Evolutionary conservation across 2,113 vertebrate genomes (phyloP).

Genomic region (Balaenoptera acutorostrata): DNA sequence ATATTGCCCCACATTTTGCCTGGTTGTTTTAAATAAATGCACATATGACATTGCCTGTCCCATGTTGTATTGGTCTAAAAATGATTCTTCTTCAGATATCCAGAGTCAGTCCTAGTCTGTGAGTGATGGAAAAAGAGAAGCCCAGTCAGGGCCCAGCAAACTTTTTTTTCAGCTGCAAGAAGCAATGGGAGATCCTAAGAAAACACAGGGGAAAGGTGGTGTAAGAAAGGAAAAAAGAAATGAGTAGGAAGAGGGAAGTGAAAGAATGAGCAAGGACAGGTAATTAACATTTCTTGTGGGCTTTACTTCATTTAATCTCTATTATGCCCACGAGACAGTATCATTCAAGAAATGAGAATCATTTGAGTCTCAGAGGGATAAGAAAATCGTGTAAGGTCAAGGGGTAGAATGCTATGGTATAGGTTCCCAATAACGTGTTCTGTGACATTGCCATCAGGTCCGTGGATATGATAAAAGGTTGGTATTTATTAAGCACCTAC

Average conservation of each 20-base stretch:
- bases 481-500: background rate
- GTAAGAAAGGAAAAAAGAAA: background rate
- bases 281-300: background rate
- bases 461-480: background rate
- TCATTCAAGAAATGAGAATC: background rate
- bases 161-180: background rate
- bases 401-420: rapidly evolving
- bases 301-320: too few species aligned
- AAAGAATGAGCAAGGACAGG: background rate
- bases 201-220: background rate
- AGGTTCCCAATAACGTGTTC: background rate
- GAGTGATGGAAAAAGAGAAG: background rate
- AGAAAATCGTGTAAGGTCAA: background rate
- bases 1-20: too few species aligned
- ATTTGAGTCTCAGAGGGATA: background rate
- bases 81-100: background rate
- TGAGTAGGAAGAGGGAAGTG: too few species aligned
- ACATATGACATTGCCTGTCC: background rate
- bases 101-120: background rate
- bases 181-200: background rate
- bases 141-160: background rate
- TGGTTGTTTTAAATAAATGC: background rate
- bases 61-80: background rate
- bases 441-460: background rate
- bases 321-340: too few species aligned